Evolutionary conservation across 2,113 vertebrate genomes (phyloP), one percentile per base, ranked within the genome.

Genomic region (Ia io): DNA sequence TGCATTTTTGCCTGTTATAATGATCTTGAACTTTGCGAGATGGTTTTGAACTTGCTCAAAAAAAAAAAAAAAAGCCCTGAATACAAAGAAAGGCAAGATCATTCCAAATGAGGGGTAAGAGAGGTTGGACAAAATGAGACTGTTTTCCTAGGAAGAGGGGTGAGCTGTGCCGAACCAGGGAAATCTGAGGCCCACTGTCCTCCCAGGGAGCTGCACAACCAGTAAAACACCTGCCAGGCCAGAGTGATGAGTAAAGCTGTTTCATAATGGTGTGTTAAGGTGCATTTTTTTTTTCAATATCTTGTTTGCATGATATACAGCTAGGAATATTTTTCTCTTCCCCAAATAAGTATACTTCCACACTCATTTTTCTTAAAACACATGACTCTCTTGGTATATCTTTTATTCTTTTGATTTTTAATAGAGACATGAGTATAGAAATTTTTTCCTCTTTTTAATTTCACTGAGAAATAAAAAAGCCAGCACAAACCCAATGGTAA

Each of bases 41-140:
- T 97, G 69, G 97, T 98, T 98, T 98, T 97, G 96, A 98, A 97
- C 94, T 56, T 95, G 96, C 96, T 97, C 95, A 95, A 96, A 94
- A 61, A 61, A 56, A 18, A 53, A 51, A 14, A 56, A 56, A 96
- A 94, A 93, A 97, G 95, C 90, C 94, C 97, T 92, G 80, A 97
- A 94, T 97, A 89, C 90, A 95, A 93, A 97, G 91, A 88, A 90
- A 53, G 92, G 90, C 49, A 18, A 80, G 73, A 91, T 37, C 65
- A 59, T 95, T 93, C 77, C 90, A 95, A 96, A 95, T 63, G 69
- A 53, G 12, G 87, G 77, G 42, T 53, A 59, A 49, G 5, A 82
- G 40, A 51, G 6, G 53, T 49, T 63, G 67, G 51, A 87, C 67
- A 77, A 76, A 61, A 82, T 35, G 9, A 14, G 32, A 5, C 92